Evolutionary conservation across 2,888 invertebrate species (phyloP).

Genomic region (Galerucella calmariensis): DNA sequence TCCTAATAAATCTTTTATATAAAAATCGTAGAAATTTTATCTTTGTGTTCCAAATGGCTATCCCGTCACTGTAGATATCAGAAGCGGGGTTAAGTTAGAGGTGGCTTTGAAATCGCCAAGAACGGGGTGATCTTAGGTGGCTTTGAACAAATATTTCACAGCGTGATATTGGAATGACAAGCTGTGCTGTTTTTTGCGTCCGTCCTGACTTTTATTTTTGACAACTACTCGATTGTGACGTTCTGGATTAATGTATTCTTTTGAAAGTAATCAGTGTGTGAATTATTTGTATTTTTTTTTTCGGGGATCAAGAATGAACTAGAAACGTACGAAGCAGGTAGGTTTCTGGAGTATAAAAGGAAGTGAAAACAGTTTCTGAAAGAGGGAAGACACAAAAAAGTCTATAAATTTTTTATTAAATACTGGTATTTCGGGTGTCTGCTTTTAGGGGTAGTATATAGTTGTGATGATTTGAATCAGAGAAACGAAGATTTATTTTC

Average conservation of each 20-base stretch:
- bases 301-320: constrained; percentile 41
- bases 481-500: constrained; percentile 2
- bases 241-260: constrained; percentile 49
- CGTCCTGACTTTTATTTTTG: constrained; percentile 50
- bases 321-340: constrained; percentile 43
- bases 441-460: neutral
- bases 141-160: constrained; percentile 56
- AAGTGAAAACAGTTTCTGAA: constrained; percentile 38
- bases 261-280: constrained; percentile 49
- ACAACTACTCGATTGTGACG: constrained; percentile 46
- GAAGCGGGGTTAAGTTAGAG: constrained; percentile 15
- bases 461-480: neutral
- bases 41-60: constrained; percentile 20
- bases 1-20: too few species aligned
- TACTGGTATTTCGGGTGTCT: constrained; percentile 29
- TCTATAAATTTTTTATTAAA: constrained; percentile 36
- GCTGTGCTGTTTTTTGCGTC: constrained; percentile 53
- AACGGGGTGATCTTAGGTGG: constrained; percentile 55
- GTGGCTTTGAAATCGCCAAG: constrained; percentile 32
- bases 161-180: constrained; percentile 56
- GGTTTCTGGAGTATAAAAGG: constrained; percentile 38
- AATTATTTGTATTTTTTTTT: constrained; percentile 50
- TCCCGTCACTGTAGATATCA: constrained; percentile 4
- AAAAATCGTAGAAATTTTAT: too few species aligned
- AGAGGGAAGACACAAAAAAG: constrained; percentile 33